phyloP scores from a whole-genome alignment of 2,113 vertebrate genomes.

The Chauna torquata region DNA sequence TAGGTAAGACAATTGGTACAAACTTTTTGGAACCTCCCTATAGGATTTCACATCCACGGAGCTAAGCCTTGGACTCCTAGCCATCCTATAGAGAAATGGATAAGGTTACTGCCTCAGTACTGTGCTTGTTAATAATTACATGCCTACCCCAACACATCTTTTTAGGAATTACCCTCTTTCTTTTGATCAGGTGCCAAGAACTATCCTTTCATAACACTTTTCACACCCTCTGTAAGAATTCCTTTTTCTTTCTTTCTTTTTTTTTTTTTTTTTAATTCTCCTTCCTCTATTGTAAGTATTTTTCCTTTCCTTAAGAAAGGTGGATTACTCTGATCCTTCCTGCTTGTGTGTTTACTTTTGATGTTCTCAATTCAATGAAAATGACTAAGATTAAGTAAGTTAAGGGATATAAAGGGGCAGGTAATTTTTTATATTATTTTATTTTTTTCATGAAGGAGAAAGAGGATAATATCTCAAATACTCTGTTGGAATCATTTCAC shows the following conservation, averaged over 20 bases:
- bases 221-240: background rate
- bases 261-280: background rate
- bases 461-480: background rate
- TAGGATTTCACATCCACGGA: background rate
- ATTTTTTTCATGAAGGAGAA: background rate
- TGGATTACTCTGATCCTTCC: background rate
- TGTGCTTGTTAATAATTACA: background rate
- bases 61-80: background rate
- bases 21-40: background rate
- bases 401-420: background rate
- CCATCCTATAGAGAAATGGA: background rate
- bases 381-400: background rate
- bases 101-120: background rate
- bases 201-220: background rate
- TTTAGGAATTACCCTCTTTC: background rate
- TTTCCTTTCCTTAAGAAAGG: background rate
- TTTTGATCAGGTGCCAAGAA: background rate
- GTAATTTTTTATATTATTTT: too few species aligned
- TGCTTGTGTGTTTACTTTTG: background rate
- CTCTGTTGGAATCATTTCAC: background rate
- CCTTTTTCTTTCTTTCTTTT: background rate
- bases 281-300: background rate
- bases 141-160: background rate
- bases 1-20: background rate
- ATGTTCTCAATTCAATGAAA: conserved; percentile 20